Base-by-base conservation (phyloP, 1,140 invertebrate genomes). In the Amphibalanus amphitrite region DNA sequence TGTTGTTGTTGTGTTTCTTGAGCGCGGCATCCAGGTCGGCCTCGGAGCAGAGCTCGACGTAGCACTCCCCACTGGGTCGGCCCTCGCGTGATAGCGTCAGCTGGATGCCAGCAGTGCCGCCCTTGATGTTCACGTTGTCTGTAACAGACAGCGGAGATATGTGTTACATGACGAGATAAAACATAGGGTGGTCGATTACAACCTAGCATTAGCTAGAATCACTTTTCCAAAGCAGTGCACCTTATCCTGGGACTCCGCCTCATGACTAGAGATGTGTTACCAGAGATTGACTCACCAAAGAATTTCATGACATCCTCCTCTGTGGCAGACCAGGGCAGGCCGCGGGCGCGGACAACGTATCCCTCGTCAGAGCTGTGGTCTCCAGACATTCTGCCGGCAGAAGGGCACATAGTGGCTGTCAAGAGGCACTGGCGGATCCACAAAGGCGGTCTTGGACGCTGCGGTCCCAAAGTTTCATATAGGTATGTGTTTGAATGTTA, bases 261-360 rank as follows among this genome's bases (percentile, higher is more conserved):
- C 85, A 67, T 86, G 87, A 73, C 86, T 86, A 29, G n/a, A 8
- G 28, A 71, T 15, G 13, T 15, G 13, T 59, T 6, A 6, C 23
- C 26, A 25, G 20, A 3, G n/a, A 6, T 65, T 25, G 4, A n/a
- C 20, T 79, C 76, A 81, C 79, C 79, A 76, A 89, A 85, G 78
- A 97, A 97, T 75, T 90, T 88, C 33, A 90, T 79, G 69, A 97
- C 87, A 79, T 97, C 92, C 73, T 93, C 89, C 10, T 87, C 85
- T 0, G 91, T 92, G 0, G 91, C 90, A 26, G 92, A 92, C 89
- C 93, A 97, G n/a, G 94, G 94, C 69, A 97, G 80, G 8, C 94
- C 94, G 70, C 94, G 83, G 29, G 95, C 80, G 67, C 90, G 84
- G 29, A 91, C 83, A 28, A 87, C 85, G 26, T 15, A 65, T 4